A percentile compares a stretch with the other conserved stretches of the same genome.
Conservation (phyloP, 2,113 vertebrate genomes). For the Zeus faber region DNA sequence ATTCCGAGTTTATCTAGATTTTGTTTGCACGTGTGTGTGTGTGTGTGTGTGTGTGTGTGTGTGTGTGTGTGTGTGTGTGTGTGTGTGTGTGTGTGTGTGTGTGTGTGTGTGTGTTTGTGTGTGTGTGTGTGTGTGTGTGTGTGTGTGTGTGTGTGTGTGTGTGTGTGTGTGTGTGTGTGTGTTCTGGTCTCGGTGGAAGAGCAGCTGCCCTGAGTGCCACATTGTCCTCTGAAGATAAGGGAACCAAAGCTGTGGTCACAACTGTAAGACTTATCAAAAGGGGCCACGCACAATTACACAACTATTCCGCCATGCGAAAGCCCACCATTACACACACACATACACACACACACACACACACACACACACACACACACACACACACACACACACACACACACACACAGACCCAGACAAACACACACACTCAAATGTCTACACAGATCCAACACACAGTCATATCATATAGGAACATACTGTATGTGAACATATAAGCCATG, state of each 20-base stretch:
- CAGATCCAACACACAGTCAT: slow-evolving; percentile 22
- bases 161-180: slow-evolving; percentile 37
- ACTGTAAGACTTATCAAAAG: slow-evolving; percentile 66
- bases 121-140: slow-evolving; percentile 11
- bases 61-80: slow-evolving; percentile 36
- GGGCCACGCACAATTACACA: slow-evolving; percentile 62
- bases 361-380: slow-evolving; percentile 17
- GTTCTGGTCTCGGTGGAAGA: slow-evolving; percentile 32
- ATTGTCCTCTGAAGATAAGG: slow-evolving; percentile 67
- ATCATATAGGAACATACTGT: not conserved
- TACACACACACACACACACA: slow-evolving; percentile 7
- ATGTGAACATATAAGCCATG: too few species aligned
- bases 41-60: slow-evolving; percentile 15
- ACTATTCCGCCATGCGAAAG: slow-evolving; percentile 56
- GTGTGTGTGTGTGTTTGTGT: not conserved
- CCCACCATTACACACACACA: slow-evolving; percentile 37
- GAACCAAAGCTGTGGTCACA: slow-evolving; percentile 39
- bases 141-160: slow-evolving; percentile 4
- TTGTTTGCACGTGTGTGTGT: not conserved
- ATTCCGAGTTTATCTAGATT: not conserved
- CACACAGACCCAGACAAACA: slow-evolving; percentile 6
- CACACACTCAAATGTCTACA: slow-evolving; percentile 37
- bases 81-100: slow-evolving; percentile 33
- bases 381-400: slow-evolving; percentile 1
- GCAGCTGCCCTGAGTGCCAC: slow-evolving; percentile 56